Evolutionary conservation across 2,113 vertebrate genomes (phyloP), one percentile per base, ranked within the genome.

Genomic region (Entelurus aequoreus): DNA sequence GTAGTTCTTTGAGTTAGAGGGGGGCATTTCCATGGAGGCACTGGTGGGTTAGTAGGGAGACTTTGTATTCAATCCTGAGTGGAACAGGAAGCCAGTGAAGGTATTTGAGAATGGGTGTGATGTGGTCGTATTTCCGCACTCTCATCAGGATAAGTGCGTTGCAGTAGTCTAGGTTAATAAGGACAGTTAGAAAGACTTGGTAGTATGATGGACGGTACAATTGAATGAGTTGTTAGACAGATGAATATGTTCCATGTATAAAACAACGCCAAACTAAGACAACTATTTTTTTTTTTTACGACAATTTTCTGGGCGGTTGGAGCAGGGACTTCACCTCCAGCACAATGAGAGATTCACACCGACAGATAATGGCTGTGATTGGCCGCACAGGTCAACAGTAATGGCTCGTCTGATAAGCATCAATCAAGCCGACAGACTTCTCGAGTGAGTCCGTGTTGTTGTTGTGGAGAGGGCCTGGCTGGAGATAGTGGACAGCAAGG

Each of bases 381-480:
- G 77, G 72, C 69, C 71, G 77, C 74, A 70, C 76, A 19, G 78
- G 78, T 82, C 78, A 85, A 79, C 84, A 85, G 80, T 83, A 84
- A 81, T 76, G 68, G 77, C 73, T 76, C 83, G 71, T 72, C 74
- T 81, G 79, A 84, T 76, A 73, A 84, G 73, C 76, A 84, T 84
- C 79, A 80, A 81, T 83, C 81, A 81, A 51, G 65, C 65, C 42
- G 70, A 60, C 16, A 55, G 64, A 36, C 73, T 75, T 78, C 76
- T 63, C 1, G 66, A 84, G 77, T 54, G 68, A 47, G 62, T 73
- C 77, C 75, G 74, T 76, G 70, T 62, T 79, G 81, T 72, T 72
- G 49, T 51, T 19, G n/a, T 16, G 49, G 6, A n/a, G 74, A 80
- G 74, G 74, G 78, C 74, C 68, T 61, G 74, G 73, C 63, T 61